These are phyloP conservation scores for Hippocampus mohnikei DNA, from an alignment of 2,113 vertebrate species.

Conservation along the genomic window DNA sequence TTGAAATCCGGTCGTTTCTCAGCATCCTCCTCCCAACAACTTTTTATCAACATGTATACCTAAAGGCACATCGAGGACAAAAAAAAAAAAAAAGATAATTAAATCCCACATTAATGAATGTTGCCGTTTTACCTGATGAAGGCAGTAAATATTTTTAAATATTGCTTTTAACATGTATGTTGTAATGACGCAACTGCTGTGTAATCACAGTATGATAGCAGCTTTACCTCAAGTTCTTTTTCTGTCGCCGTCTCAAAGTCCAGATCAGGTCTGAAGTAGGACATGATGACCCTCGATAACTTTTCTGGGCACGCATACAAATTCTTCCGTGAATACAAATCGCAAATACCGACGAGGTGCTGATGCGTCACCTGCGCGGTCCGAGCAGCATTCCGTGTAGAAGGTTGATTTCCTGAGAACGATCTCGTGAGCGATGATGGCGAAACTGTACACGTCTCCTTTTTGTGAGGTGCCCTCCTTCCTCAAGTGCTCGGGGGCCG, in stretches of 20 bases:
- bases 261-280: conserved; percentile 86
- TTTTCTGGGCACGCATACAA: conserved; percentile 75
- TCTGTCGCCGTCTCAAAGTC: conserved; percentile 78
- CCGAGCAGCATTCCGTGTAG: conserved; percentile 73
- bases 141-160: neutral
- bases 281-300: conserved; percentile 76
- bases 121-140: neutral
- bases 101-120: neutral
- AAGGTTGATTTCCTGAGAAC: conserved; percentile 86
- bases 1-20: conserved; percentile 95
- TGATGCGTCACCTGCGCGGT: conserved; percentile 52
- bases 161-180: neutral
- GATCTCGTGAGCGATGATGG: conserved; percentile 93
- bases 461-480: conserved; percentile 83
- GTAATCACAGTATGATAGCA: neutral
- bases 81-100: neutral
- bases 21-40: conserved; percentile 95
- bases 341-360: neutral
- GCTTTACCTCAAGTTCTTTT: conserved; percentile 81
- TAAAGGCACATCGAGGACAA: neutral
- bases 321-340: neutral
- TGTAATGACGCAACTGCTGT: neutral
- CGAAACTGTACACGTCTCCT: conserved; percentile 94
- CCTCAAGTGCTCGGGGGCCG: conserved; percentile 88
- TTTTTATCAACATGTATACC: conserved; percentile 84